Evolutionary conservation across 2,797 vertebrate species (phyloP).

Genomic region (Pantherophis vulpinus): DNA sequence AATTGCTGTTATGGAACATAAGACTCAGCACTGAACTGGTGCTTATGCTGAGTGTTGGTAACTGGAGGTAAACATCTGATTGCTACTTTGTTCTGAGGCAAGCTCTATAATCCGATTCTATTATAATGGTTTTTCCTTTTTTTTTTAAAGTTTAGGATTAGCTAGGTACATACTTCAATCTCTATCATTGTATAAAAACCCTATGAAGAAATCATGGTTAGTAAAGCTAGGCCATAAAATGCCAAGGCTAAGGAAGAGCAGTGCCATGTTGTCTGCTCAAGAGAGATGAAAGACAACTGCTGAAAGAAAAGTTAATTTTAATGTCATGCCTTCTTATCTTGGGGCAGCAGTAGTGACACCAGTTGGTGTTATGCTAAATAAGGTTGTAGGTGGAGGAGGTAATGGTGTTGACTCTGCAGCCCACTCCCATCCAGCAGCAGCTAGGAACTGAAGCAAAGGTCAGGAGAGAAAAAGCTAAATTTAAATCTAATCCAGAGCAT

Average conservation of each 20-base stretch:
- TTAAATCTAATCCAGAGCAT: background rate
- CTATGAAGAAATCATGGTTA: background rate
- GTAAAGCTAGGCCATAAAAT: background rate
- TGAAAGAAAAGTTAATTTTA: background rate
- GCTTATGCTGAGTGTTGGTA: background rate
- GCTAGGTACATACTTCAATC: background rate
- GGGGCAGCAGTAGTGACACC: background rate
- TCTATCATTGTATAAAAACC: background rate
- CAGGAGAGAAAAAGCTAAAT: background rate
- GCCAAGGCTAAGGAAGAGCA: background rate
- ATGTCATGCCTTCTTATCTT: background rate
- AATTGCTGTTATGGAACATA: background rate
- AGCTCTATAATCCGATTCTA: background rate
- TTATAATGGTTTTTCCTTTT: background rate
- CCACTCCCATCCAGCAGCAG: background rate
- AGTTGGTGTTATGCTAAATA: background rate
- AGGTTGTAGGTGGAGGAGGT: background rate
- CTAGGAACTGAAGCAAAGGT: background rate
- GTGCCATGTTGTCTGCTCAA: background rate
- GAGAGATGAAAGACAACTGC: background rate
- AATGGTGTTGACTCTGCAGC: background rate
- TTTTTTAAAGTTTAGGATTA: background rate
- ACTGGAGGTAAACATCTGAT: background rate
- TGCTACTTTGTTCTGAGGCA: background rate
- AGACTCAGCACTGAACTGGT: background rate